Evolutionary conservation across 2,888 invertebrate species (phyloP).

Genomic region (Tetrapedia diversipes): DNA sequence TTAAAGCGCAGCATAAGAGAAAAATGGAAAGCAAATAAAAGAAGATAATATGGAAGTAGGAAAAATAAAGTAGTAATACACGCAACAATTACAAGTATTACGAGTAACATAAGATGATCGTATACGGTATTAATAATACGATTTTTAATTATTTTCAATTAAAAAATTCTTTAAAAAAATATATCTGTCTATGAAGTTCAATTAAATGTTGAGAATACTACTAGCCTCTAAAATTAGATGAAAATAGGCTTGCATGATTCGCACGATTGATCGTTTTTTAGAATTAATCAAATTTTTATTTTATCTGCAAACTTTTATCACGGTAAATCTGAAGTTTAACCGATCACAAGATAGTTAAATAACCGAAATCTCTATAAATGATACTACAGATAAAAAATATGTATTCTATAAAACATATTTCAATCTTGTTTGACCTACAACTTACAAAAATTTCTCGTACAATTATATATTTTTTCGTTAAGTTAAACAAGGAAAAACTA

Average conservation of each 20-base stretch:
- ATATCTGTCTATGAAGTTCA: constrained; percentile 13
- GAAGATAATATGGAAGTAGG: not conserved
- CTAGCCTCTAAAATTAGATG: constrained; percentile 22
- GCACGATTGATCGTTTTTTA: constrained; percentile 1
- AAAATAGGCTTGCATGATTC: constrained; percentile 7
- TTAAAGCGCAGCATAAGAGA: not conserved
- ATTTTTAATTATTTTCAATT: not conserved
- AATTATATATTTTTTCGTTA: constrained; percentile 1
- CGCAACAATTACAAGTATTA: not conserved
- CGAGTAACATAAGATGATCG: not conserved
- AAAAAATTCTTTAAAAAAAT: constrained; percentile 28
- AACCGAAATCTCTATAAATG: constrained; percentile 44
- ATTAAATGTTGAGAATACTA: constrained; percentile 14
- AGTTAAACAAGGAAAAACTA: no score
- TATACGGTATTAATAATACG: not conserved
- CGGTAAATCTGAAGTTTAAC: constrained; percentile 26
- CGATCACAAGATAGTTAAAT: constrained; percentile 14
- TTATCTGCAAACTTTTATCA: not conserved
- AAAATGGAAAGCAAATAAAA: not conserved
- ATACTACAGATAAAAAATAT: constrained; percentile 30
- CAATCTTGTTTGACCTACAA: not conserved
- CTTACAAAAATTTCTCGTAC: not conserved
- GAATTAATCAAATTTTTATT: constrained; percentile 5
- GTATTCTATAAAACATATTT: constrained; percentile 13
- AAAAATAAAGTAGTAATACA: not conserved